Percentiles rank a stretch among this genome's conserved stretches.
These are phyloP conservation scores for Heliconius erato DNA, from an alignment of 2,888 invertebrate species.

Conservation along the genomic window DNA sequence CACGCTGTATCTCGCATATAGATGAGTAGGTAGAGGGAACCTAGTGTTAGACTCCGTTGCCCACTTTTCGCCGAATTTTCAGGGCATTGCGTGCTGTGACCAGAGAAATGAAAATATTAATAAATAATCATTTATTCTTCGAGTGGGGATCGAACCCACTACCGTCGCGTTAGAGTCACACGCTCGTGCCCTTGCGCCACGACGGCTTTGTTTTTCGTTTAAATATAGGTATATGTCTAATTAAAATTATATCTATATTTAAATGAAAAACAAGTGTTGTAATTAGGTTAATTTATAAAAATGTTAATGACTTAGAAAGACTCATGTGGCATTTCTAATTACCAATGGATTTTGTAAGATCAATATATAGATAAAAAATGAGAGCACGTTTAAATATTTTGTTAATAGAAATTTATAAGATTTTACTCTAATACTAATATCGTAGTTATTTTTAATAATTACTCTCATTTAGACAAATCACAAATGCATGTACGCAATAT, in stretches of 20 bases:
- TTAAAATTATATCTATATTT: neutral
- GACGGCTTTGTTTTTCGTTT: too few relatives aligned
- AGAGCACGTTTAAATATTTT: neutral
- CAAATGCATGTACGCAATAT: too few relatives aligned
- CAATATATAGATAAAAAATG: neutral
- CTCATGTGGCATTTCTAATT: neutral
- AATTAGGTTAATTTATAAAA: conserved; percentile 12
- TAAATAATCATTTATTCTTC: neutral
- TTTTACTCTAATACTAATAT: neutral
- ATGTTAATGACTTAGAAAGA: neutral
- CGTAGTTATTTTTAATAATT: neutral
- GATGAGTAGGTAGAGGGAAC: neutral
- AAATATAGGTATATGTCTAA: neutral
- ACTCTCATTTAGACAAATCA: neutral
- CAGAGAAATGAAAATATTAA: neutral
- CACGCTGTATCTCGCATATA: neutral
- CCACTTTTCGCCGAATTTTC: neutral
- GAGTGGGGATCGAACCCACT: neutral
- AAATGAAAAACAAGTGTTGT: neutral
- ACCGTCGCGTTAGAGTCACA: neutral
- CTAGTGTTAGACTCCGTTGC: neutral
- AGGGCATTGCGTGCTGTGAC: neutral
- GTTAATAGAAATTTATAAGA: neutral
- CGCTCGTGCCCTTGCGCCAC: neutral
- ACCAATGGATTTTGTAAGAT: neutral